Evolutionary conservation across 2,888 invertebrate genomes (phyloP).

Genomic region (Ennomos quercinarius): DNA sequence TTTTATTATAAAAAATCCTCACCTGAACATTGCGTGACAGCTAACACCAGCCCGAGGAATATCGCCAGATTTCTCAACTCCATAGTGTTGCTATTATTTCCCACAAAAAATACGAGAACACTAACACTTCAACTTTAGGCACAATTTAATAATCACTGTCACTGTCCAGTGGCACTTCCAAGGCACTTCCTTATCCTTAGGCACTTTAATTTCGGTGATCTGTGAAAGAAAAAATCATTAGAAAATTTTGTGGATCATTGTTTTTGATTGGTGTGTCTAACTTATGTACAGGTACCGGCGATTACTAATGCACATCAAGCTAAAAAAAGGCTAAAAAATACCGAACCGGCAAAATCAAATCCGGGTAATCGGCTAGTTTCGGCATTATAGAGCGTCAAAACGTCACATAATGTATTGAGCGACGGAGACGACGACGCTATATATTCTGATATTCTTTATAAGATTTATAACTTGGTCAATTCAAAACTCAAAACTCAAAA

Average conservation of each 20-base stretch:
- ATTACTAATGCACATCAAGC: no score
- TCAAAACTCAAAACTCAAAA: no score
- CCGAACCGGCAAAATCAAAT: no score
- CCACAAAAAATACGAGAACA: conserved; percentile 52
- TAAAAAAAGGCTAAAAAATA: no score
- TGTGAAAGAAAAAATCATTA: conserved; percentile 51
- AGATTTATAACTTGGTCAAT: no score
- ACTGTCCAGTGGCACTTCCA: conserved; percentile 44
- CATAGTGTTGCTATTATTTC: conserved; percentile 61
- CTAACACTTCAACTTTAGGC: conserved; percentile 36
- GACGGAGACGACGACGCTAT: no score
- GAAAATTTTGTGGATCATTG: background rate
- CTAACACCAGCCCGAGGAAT: conserved; percentile 61
- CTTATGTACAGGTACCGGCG: no score
- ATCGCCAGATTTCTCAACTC: conserved; percentile 65
- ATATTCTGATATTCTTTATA: no score
- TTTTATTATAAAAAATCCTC: conserved; percentile 17
- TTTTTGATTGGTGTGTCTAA: no score
- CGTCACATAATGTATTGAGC: no score
- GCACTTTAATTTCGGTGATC: conserved; percentile 64
- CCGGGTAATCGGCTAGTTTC: no score
- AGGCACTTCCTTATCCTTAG: conserved; percentile 69
- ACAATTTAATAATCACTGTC: conserved; percentile 54
- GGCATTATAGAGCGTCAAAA: no score
- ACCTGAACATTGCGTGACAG: conserved; percentile 73